Base-by-base conservation (phyloP, 2,888 invertebrate species). In the Drosophila robusta region DNA sequence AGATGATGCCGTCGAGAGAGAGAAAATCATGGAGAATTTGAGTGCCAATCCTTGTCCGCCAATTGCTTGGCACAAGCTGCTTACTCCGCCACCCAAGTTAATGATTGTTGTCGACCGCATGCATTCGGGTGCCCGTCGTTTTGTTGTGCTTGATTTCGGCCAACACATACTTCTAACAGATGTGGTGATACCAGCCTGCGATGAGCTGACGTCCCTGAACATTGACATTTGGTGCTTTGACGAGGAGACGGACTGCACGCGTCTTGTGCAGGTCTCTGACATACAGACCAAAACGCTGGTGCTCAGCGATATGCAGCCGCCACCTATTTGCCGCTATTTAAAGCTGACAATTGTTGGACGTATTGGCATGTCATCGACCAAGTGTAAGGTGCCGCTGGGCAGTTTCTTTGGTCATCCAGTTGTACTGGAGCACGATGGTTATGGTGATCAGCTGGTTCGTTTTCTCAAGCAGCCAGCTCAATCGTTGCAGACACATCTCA, bases 261-360 rank as follows among this genome's bases (percentile, higher is more conserved):
- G 98, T 79, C 93, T 98, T 18, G 96, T 97, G 0, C 95, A 96
- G 52, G 96, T 97, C 8, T 95, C 96, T 0, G 98, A 98, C 91
- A 98, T 98, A 80, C 96, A 96, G n/a, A 94, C 94, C 26, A 95
- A 96, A 87, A 96, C 97, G 56, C 93, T 98, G 26, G 95, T 98
- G 49, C 94, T 98, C 77, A 96, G 95, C 61, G 98, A 98, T 93
- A 94, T 98, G 73, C 97, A 97, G 91, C 98, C 98, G 16, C 96
- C 98, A 16, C 97, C 97, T 0, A 94, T 98, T 14, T 98, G 97
- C 90, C 94, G 97, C 86, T 98, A 95, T 90, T 94, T 98, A 89
- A 98, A 98, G 95, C 96, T 98, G 69, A 98, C 98, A 34, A 96
- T 97, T 1, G 97, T 98, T 78, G 98, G 98, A 9, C 94, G 97